Evolutionary conservation across 1,140 invertebrate species (phyloP), one percentile per base, ranked within the genome.

Genomic region (Drosophila trapezifrons): DNA sequence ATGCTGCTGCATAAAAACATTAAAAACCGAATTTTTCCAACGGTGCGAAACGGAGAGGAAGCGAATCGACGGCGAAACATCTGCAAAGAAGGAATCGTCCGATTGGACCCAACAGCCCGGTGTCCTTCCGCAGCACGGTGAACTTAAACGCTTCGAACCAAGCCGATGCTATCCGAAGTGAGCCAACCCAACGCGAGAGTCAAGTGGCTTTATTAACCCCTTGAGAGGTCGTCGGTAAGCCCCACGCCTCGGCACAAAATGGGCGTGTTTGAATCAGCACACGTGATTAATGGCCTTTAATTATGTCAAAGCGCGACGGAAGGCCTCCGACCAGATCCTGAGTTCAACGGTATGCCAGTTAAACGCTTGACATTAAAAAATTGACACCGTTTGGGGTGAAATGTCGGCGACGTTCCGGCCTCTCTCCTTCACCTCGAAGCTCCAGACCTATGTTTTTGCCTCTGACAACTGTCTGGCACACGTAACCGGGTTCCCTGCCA

Each of bases 351-450:
- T 63, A 83, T 82, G 83, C 73, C 77, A 80, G 84, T 89, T 89
- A 89, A 84, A 74, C 84, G 80, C 76, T 89, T 89, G 84, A 90
- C 84, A 90, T 89, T 89, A 91, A 91, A 91, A 91, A 91, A 84
- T 90, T 91, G 90, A 91, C 90, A 91, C 90, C 82, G 82, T 91
- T 87, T 73, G 77, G 85, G 84, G 80, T 87, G 78, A 91, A 80
- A 91, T 90, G 82, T 86, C 77, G 81, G 78, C 83, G 77, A 75
- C 80, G 71, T 66, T 75, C 56, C 42, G 45, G 20, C 46, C 60
- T 22, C 66, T 45, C 57, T 38, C 55, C 43, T 40, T 18, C 22
- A 13, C 17, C 20, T 17, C 18, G 22, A 18, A n/a, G n/a, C 45
- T 22, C 27, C 62, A 38, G 69, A 65, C 22, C 42, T 52, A 71